Evolutionary conservation across 2,797 vertebrate species (phyloP).

Genomic region (Lerista edwardsae): DNA sequence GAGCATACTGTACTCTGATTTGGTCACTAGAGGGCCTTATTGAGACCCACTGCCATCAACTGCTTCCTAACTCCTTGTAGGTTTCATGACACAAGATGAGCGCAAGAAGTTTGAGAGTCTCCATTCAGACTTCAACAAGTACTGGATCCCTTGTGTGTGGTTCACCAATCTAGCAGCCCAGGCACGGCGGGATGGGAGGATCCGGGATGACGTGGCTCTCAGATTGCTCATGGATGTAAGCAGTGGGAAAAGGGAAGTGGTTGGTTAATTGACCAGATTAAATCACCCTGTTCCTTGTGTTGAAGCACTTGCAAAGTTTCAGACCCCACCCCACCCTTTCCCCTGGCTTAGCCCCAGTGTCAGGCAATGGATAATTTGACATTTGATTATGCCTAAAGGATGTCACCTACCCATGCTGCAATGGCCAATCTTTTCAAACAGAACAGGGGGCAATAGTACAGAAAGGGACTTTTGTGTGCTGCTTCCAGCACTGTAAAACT

Average conservation of each 20-base stretch:
- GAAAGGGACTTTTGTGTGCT: neutral
- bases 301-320: rapidly evolving
- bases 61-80: slow-evolving; percentile 60
- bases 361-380: neutral
- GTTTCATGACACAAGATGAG: slow-evolving; percentile 87
- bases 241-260: rapidly evolving
- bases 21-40: neutral
- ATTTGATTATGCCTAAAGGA: neutral
- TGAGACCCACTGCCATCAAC: neutral
- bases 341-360: neutral
- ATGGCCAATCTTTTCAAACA: neutral
- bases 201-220: slow-evolving; percentile 86
- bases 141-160: slow-evolving; percentile 93
- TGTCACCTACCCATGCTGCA: too few species aligned
- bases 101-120: slow-evolving; percentile 84
- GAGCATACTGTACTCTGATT: neutral
- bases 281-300: neutral
- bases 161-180: slow-evolving; percentile 87
- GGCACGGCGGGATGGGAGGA: slow-evolving; percentile 83
- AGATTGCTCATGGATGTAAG: slow-evolving; percentile 89
- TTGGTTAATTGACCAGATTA: neutral
- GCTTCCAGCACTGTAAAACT: neutral
- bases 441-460: neutral
- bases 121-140: slow-evolving; percentile 92
- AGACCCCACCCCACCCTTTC: neutral